A percentile compares a stretch with the other conserved stretches of the same genome.
Evolutionary conservation across 2,113 vertebrate species (phyloP).

Genomic region (Petrocephalus zakoni): DNA sequence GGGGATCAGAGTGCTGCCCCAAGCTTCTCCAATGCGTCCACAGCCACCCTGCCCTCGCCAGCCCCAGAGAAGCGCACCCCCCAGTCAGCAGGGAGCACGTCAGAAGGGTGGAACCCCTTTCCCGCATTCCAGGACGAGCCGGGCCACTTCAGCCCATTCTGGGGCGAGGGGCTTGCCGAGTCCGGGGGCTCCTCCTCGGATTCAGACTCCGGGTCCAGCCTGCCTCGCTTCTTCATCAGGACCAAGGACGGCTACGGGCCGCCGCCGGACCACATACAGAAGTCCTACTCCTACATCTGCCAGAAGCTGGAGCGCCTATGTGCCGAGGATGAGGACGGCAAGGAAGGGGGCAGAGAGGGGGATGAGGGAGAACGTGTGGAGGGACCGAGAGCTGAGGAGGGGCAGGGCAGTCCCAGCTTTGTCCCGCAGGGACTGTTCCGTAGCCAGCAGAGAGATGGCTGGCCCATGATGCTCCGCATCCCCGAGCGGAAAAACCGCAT

Average conservation of each 20-base stretch:
- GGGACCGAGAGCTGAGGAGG: neutral
- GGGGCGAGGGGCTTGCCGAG: conserved; percentile 60
- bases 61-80: conserved; percentile 48
- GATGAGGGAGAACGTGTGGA: conserved; percentile 31
- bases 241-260: conserved; percentile 64
- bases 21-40: conserved; percentile 48
- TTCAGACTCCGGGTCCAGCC: conserved; percentile 48
- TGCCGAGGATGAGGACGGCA: conserved; percentile 43
- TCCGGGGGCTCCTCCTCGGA: conserved; percentile 55
- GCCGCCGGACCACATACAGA: conserved; percentile 76
- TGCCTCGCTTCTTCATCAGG: conserved; percentile 68
- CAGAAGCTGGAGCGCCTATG: conserved; percentile 76
- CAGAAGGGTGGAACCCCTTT: conserved; percentile 52
- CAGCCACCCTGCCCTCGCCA: conserved; percentile 36
- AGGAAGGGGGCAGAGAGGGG: conserved; percentile 20
- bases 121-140: conserved; percentile 62
- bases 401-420: conserved; percentile 48
- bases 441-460: conserved; percentile 72
- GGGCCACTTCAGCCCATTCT: conserved; percentile 83
- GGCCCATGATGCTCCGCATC: conserved; percentile 92
- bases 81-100: conserved; percentile 24
- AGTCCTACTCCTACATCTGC: conserved; percentile 78
- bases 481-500: conserved; percentile 98
- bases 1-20: conserved; percentile 62
- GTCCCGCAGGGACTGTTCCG: conserved; percentile 71